A percentile compares a stretch with the other conserved stretches of the same genome.
phyloP scores from a whole-genome alignment of 2,113 vertebrate species.

The Pipa parva region DNA sequence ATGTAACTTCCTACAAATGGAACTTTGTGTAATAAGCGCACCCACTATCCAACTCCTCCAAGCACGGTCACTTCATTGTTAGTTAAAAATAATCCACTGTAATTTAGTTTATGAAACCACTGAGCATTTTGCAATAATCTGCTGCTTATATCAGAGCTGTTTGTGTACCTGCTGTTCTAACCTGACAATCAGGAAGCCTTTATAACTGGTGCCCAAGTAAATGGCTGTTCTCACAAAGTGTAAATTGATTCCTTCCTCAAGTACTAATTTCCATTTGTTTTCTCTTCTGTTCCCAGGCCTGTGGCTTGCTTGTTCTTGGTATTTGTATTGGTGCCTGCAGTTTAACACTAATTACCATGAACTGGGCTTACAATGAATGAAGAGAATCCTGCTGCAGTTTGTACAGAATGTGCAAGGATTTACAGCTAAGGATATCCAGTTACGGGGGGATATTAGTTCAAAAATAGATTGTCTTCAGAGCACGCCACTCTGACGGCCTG shows the following conservation, averaged over 20 bases:
- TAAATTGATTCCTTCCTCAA: constrained; percentile 42
- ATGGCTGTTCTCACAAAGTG: constrained; percentile 23
- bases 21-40: too few relatives aligned
- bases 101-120: too few relatives aligned
- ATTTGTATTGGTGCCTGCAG: constrained; percentile 77
- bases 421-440: constrained; percentile 36
- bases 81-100: too few relatives aligned
- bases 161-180: constrained; percentile 5
- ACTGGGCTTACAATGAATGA: constrained; percentile 63
- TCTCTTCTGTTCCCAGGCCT: constrained; percentile 67
- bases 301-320: constrained; percentile 74
- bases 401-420: constrained; percentile 32
- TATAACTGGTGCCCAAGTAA: neutral
- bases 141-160: neutral
- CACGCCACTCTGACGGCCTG: constrained; percentile 6
- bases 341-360: constrained; percentile 73
- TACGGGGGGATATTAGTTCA: constrained; percentile 26
- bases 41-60: too few relatives aligned
- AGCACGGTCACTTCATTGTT: too few relatives aligned
- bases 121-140: neutral
- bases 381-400: constrained; percentile 14
- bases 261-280: constrained; percentile 42
- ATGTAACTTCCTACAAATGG: too few relatives aligned
- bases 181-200: constrained; percentile 5
- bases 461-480: constrained; percentile 27